Conservation (phyloP, 2,888 invertebrate genomes). For the Perdita meconis region DNA sequence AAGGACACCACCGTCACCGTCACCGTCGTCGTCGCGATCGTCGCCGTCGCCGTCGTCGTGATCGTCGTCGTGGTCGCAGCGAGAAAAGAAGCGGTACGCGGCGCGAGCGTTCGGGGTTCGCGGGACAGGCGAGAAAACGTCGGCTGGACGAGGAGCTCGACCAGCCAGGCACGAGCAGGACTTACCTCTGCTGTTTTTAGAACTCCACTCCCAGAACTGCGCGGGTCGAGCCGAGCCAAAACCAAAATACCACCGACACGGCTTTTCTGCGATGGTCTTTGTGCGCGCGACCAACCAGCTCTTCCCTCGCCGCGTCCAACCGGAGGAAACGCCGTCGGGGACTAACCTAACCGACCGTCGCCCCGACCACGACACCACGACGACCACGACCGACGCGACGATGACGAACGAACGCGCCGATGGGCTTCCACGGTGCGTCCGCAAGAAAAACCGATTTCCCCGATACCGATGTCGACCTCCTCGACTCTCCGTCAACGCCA, state of each 20-base stretch:
- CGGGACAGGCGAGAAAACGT: neutral
- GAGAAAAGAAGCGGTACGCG: neutral
- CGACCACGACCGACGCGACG: conserved; percentile 18
- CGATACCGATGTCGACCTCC: too few species aligned
- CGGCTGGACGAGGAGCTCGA: conserved; percentile 3
- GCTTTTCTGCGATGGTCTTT: conserved; percentile 66
- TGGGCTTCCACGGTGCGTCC: neutral
- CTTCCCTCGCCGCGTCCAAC: conserved; percentile 62
- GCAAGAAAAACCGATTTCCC: neutral
- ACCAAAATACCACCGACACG: conserved; percentile 84
- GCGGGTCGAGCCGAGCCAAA: conserved; percentile 84
- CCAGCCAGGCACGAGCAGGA: conserved; percentile 71
- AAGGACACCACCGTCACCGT: neutral
- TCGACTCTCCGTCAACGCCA: too few species aligned
- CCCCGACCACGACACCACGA: conserved; percentile 39
- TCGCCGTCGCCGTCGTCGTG: too few species aligned
- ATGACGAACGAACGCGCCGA: conserved; percentile 20
- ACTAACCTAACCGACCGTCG: conserved; percentile 52
- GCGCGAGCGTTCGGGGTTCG: neutral
- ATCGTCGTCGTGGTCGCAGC: too few species aligned
- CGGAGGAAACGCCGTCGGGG: conserved; percentile 51
- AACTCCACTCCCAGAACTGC: conserved; percentile 84
- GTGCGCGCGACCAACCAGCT: conserved; percentile 69
- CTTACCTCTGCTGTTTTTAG: conserved; percentile 85
- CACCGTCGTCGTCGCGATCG: too few species aligned